Conservation (phyloP, 1,140 invertebrate genomes). For the Pseudachorutes palmiensis region DNA sequence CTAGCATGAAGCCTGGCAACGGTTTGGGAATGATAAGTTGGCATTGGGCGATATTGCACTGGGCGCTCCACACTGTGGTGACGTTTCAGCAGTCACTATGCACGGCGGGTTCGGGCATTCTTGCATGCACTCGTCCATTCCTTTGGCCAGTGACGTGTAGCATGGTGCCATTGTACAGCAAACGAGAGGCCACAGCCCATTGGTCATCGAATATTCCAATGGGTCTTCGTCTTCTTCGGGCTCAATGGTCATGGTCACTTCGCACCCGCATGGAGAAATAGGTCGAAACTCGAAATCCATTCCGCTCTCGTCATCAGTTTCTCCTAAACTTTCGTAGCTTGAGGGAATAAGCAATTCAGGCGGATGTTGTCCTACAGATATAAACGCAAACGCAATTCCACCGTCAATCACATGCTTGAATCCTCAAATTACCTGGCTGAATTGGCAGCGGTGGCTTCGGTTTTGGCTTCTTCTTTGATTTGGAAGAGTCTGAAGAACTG, state of each 20-base stretch:
- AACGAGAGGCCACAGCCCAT: conserved; percentile 5
- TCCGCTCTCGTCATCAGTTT: background rate
- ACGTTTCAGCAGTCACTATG: background rate
- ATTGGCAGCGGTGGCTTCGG: background rate
- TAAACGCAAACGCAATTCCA: no score
- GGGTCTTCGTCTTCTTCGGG: conserved; percentile 7
- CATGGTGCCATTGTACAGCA: conserved; percentile 2
- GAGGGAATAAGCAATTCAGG: no score
- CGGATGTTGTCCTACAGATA: no score
- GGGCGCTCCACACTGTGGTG: background rate
- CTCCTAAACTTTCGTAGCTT: background rate
- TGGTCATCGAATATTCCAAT: conserved; percentile 2
- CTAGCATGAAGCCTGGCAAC: no score
- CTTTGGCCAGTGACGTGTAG: no score
- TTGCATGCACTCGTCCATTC: no score
- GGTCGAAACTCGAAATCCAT: conserved; percentile 6
- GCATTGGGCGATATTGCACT: no score
- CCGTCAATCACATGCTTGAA: no score
- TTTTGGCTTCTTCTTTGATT: background rate
- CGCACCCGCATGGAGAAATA: background rate
- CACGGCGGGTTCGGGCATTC: background rate
- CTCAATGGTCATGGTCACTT: conserved; percentile 12
- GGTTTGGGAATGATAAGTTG: no score
- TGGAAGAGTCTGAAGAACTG: no score
- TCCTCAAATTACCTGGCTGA: no score